These are phyloP conservation scores for Acanthacorydalis orientalis DNA, from an alignment of 2,888 invertebrate species.

Conservation along the genomic window DNA sequence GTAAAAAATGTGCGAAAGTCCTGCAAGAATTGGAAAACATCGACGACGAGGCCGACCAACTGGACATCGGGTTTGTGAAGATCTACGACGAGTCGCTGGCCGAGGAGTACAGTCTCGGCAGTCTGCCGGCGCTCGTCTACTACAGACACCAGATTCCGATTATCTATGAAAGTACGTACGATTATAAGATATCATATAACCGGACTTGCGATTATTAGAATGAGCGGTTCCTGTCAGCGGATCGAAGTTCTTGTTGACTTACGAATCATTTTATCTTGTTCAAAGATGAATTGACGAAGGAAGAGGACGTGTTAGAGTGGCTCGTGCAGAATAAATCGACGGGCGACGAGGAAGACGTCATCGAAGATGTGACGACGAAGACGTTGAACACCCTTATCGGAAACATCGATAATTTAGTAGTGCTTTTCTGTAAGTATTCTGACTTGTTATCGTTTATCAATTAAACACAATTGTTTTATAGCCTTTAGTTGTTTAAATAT, in stretches of 20 bases:
- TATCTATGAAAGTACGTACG: conserved; percentile 69
- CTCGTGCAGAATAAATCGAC: conserved; percentile 84
- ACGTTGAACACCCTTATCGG: conserved; percentile 74
- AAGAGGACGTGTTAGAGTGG: conserved; percentile 89
- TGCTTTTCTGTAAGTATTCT: conserved; percentile 67
- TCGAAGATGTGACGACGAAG: conserved; percentile 85
- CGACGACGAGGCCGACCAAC: conserved; percentile 85
- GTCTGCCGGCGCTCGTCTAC: conserved; percentile 77
- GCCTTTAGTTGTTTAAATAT: too few species aligned
- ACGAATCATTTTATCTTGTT: conserved; percentile 1
- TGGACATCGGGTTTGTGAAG: conserved; percentile 88
- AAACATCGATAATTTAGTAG: conserved; percentile 81
- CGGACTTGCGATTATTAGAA: too few species aligned
- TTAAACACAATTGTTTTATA: too few species aligned
- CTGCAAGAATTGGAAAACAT: conserved; percentile 85
- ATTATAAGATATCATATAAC: too few species aligned
- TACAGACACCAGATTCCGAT: conserved; percentile 89
- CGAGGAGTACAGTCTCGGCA: conserved; percentile 82
- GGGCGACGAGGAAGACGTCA: conserved; percentile 84
- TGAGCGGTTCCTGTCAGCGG: too few species aligned
- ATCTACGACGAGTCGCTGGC: conserved; percentile 82
- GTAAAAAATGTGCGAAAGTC: conserved; percentile 81
- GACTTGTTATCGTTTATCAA: too few species aligned
- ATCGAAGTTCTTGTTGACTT: too few species aligned
- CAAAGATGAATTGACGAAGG: conserved; percentile 69